phyloP scores from a whole-genome alignment of 2,797 vertebrate genomes.

The Microctenopoma stevenorrisi region DNA sequence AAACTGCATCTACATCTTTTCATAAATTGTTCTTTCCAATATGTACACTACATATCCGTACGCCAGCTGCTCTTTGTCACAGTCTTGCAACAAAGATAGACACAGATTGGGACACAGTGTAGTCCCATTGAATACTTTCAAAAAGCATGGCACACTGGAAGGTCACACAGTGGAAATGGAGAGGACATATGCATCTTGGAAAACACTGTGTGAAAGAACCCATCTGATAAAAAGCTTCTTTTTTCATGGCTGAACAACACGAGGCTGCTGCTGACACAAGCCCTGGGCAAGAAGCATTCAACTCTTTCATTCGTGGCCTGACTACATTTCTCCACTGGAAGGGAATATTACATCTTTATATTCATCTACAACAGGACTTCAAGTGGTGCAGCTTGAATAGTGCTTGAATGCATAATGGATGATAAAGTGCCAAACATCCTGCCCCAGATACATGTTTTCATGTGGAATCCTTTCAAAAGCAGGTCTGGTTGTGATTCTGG shows the following conservation, averaged over 20 bases:
- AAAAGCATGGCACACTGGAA: too few relatives aligned
- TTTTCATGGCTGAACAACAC: constrained; percentile 34
- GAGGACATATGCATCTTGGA: constrained; percentile 1
- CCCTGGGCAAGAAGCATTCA: constrained; percentile 43
- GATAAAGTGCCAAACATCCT: constrained; percentile 36
- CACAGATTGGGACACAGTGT: background rate
- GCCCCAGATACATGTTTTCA: constrained; percentile 45
- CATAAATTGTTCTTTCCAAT: too few relatives aligned
- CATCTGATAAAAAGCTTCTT: constrained; percentile 8
- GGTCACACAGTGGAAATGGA: background rate
- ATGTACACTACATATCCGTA: too few relatives aligned
- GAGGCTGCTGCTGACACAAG: constrained; percentile 20
- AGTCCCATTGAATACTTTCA: background rate
- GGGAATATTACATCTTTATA: constrained; percentile 39
- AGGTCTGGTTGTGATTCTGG: constrained; percentile 29
- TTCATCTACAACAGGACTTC: constrained; percentile 44
- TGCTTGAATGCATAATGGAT: constrained; percentile 22
- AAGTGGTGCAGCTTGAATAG: constrained; percentile 48
- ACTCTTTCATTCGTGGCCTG: constrained; percentile 24
- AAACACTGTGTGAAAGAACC: constrained; percentile 15
- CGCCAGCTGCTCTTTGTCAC: background rate
- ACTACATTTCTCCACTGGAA: constrained; percentile 17
- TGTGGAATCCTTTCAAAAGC: constrained; percentile 44
- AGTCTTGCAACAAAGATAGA: background rate
- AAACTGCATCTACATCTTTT: too few relatives aligned